These are phyloP conservation scores for Tolypeutes matacus DNA, from an alignment of 2,797 vertebrate species.

Conservation along the genomic window DNA sequence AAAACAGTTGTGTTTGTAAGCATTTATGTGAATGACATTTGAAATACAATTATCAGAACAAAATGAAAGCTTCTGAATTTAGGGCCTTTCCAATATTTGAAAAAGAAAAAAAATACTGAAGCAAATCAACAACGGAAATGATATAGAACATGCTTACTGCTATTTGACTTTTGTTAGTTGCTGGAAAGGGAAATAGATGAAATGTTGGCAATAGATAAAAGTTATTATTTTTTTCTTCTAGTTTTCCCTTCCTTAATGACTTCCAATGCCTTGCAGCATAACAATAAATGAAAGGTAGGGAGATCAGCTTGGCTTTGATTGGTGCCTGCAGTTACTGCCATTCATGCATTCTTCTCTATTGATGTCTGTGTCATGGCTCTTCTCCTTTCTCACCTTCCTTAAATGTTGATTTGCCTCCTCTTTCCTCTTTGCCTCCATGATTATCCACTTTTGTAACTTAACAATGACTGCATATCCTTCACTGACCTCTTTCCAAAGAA, in stretches of 20 bases:
- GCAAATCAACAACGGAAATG: slow-evolving; percentile 64
- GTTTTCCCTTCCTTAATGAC: slow-evolving; percentile 20
- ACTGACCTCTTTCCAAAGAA: not conserved
- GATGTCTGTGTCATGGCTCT: not conserved
- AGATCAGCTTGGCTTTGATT: not conserved
- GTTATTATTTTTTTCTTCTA: not conserved
- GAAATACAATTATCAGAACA: slow-evolving; percentile 56
- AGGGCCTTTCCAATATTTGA: slow-evolving; percentile 57
- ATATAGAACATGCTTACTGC: slow-evolving; percentile 10
- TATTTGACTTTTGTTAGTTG: slow-evolving; percentile 58
- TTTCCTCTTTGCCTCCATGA: not conserved
- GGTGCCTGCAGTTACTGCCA: not conserved
- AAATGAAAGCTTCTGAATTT: slow-evolving; percentile 69
- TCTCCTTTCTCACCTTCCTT: slow-evolving; percentile 21
- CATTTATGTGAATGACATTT: slow-evolving; percentile 67
- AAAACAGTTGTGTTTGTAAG: slow-evolving; percentile 57
- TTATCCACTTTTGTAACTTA: slow-evolving; percentile 4
- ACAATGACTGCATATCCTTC: not conserved
- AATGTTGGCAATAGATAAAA: slow-evolving; percentile 37
- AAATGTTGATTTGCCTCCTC: not conserved
- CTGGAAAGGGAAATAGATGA: slow-evolving; percentile 8
- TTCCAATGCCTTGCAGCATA: not conserved
- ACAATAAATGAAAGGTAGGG: not conserved
- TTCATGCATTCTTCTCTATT: not conserved
- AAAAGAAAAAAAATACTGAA: slow-evolving; percentile 68